Evolutionary conservation across 2,888 invertebrate genomes (phyloP), one percentile per base, ranked within the genome.

Genomic region (Panzeria rudis): DNA sequence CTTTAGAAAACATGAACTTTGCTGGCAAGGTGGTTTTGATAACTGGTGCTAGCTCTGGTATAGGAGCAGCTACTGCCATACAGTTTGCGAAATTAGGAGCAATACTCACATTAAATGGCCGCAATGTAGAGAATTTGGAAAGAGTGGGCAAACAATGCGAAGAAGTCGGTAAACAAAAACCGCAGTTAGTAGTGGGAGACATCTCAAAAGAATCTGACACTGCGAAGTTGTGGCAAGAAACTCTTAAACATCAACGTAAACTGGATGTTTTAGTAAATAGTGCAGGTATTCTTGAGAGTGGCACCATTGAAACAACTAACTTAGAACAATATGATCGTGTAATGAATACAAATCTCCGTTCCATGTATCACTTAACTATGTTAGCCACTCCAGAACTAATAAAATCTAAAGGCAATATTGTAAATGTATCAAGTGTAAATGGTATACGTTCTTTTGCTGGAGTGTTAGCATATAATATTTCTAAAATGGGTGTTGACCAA

Each of bases 401-500:
- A 4, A 93, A 95, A 92, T 94, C 95, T 0, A 96, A 97, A 92
- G 98, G 98, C 23, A 96, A 94, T 88, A 95, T 98, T 88, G 97
- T 99, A 0, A 99, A 98, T 91, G 96, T 99, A 0, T 98, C 98
- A 3, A 98, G 98, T 91, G 97, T 98, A 0, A 96, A 96, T 89
- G 99, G 98, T 9, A 90, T 97, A 35, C 94, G 98, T 91, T 95
- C 98, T 84, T 98, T 98, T 90, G 95, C 98, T 0, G 96, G 96
- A 72, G 95, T 98, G n/a, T 92, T 98, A 73, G 96, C 98, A 0
- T 99, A 99, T 91, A 96, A 95, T 89, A 96, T 99, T 94, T 97
- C 98, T 7, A 99, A 99, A 93, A 94, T 97, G 54, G 98, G 98
- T 6, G 92, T 99, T 8, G 99, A 99, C 93, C 98, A 99, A 91